These are phyloP conservation scores for Parauchenoglanis punctatus DNA, from an alignment of 2,797 vertebrate genomes.

Conservation along the genomic window DNA sequence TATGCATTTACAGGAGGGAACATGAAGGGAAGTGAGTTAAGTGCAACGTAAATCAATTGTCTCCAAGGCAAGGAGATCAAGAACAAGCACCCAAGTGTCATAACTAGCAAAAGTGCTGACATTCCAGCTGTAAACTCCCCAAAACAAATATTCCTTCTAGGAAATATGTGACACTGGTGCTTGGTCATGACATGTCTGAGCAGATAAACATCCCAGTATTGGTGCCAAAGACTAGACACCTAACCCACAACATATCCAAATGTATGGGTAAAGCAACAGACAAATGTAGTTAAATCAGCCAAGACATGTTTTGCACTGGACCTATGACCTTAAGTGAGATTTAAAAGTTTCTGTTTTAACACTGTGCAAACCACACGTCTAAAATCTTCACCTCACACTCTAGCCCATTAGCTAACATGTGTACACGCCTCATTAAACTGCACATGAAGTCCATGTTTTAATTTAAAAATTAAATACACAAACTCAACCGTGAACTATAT, in stretches of 20 bases:
- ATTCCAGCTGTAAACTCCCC: conserved; percentile 18
- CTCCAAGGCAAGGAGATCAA: not conserved
- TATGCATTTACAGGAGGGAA: not conserved
- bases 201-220: not conserved
- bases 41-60: conserved; percentile 8
- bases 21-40: not conserved
- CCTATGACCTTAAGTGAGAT: not conserved
- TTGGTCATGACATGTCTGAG: conserved; percentile 28
- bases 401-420: not conserved
- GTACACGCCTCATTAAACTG: not conserved
- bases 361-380: not conserved
- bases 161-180: conserved; percentile 10
- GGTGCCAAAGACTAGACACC: not conserved
- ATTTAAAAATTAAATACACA: not conserved
- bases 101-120: not conserved
- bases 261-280: not conserved
- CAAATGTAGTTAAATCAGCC: not conserved
- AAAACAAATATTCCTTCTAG: conserved; percentile 25
- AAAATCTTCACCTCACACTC: not conserved
- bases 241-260: not conserved
- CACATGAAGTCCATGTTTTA: not conserved
- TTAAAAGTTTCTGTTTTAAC: not conserved
- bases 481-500: not conserved
- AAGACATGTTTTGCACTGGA: not conserved
- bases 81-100: not conserved